These are phyloP conservation scores for Oplegnathus fasciatus DNA, from an alignment of 2,113 vertebrate species.

Conservation along the genomic window DNA sequence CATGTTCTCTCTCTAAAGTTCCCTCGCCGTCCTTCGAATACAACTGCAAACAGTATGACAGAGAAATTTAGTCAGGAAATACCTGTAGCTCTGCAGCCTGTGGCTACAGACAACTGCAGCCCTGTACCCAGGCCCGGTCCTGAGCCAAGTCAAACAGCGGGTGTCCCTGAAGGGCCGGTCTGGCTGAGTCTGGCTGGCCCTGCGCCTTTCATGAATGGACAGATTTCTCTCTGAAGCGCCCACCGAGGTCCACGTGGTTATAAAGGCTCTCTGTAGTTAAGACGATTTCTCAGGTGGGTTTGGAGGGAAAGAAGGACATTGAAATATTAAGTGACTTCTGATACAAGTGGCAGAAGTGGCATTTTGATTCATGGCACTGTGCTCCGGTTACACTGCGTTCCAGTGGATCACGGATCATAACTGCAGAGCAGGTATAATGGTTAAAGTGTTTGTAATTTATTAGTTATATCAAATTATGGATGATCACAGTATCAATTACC, in stretches of 20 bases:
- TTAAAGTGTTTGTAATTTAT: neutral
- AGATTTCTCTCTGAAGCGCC: slow-evolving; percentile 76
- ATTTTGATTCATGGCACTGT: slow-evolving; percentile 28
- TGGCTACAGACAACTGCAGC: slow-evolving; percentile 76
- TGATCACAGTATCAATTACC: slow-evolving; percentile 1
- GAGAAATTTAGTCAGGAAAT: slow-evolving; percentile 81
- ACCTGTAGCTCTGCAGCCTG: slow-evolving; percentile 76
- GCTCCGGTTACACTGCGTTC: neutral
- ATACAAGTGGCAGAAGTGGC: slow-evolving; percentile 51
- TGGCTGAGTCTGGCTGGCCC: slow-evolving; percentile 59
- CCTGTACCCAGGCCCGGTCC: slow-evolving; percentile 66
- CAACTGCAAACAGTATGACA: slow-evolving; percentile 78
- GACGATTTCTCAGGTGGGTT: slow-evolving; percentile 74
- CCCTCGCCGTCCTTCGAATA: slow-evolving; percentile 86
- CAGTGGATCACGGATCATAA: neutral
- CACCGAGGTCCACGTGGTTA: slow-evolving; percentile 61
- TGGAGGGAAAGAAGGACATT: slow-evolving; percentile 54
- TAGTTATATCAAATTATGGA: neutral
- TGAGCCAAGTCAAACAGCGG: slow-evolving; percentile 81
- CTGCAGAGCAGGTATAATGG: neutral
- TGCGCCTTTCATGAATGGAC: slow-evolving; percentile 78
- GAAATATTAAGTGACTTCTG: slow-evolving; percentile 71
- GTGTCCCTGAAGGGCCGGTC: slow-evolving; percentile 75
- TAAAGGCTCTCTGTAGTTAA: slow-evolving; percentile 78
- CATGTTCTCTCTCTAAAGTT: slow-evolving; percentile 82